Conservation (phyloP, 1,140 invertebrate species). For the Lerema accius region DNA sequence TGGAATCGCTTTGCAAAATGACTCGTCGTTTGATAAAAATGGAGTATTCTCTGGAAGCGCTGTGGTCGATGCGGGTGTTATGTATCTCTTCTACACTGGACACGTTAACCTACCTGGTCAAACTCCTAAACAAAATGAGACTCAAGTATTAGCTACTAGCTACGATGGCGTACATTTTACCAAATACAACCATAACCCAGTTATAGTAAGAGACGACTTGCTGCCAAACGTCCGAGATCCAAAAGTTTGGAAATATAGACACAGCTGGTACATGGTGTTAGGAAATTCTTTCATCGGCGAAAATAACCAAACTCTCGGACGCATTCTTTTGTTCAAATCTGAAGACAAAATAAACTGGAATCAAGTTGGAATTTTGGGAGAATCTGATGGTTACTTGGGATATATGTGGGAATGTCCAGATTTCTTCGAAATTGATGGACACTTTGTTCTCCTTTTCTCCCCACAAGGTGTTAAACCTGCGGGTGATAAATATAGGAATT, state of each 20-base stretch:
- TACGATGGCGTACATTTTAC: conserved; percentile 56
- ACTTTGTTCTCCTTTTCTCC: conserved; percentile 66
- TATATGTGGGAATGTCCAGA: conserved; percentile 76
- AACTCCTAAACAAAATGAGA: conserved; percentile 51
- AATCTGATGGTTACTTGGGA: conserved; percentile 63
- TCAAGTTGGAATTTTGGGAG: conserved; percentile 51
- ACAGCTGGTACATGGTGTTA: conserved; percentile 68
- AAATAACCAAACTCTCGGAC: conserved; percentile 47
- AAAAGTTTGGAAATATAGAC: conserved; percentile 70
- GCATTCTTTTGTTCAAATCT: conserved; percentile 63
- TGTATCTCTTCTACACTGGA: conserved; percentile 73
- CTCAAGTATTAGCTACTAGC: conserved; percentile 59
- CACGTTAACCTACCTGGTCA: conserved; percentile 52
- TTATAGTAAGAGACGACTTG: conserved; percentile 25
- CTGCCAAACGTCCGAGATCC: conserved; percentile 71
- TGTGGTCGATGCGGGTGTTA: conserved; percentile 55
- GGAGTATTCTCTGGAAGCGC: conserved; percentile 77
- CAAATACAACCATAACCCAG: conserved; percentile 55
- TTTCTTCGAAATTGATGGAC: conserved; percentile 64
- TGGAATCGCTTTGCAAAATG: conserved; percentile 66
- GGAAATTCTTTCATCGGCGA: conserved; percentile 59
- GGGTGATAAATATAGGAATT: conserved; percentile 69
- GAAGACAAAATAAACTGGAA: conserved; percentile 60
- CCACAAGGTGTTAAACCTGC: conserved; percentile 66
- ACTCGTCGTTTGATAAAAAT: conserved; percentile 55